phyloP scores from a whole-genome alignment of 2,888 invertebrate species.

The Tenthredo mesomela region DNA sequence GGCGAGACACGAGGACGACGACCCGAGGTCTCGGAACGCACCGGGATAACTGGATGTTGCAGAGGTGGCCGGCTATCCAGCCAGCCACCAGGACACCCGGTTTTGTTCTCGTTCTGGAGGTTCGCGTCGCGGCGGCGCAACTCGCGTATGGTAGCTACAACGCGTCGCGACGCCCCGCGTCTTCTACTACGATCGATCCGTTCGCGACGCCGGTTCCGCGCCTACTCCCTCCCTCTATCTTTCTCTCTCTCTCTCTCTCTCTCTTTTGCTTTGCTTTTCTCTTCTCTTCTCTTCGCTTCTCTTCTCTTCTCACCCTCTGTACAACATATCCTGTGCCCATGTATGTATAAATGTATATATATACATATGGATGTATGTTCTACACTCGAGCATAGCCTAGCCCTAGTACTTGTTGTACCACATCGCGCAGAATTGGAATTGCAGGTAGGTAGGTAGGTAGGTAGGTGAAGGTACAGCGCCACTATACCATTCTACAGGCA shows the following conservation, averaged over 20 bases:
- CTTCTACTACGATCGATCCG: constrained; percentile 63
- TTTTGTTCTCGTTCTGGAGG: constrained; percentile 27
- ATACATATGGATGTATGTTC: neutral
- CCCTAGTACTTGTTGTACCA: constrained; percentile 35
- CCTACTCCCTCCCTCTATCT: constrained; percentile 19
- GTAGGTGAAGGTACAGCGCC: neutral
- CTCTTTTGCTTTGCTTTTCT: neutral
- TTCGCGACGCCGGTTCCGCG: constrained; percentile 56
- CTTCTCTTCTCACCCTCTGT: neutral
- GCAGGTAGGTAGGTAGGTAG: neutral
- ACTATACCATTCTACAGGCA: neutral
- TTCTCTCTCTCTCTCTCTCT: neutral
- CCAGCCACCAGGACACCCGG: constrained; percentile 38
- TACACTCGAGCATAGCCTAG: neutral
- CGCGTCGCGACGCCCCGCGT: constrained; percentile 56
- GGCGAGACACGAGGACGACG: constrained; percentile 17
- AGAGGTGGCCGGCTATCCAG: constrained; percentile 29
- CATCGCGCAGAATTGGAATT: neutral
- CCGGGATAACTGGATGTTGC: constrained; percentile 44
- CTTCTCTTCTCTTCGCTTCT: neutral
- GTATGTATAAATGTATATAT: neutral
- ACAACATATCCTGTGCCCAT: neutral
- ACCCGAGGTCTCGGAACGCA: constrained; percentile 35
- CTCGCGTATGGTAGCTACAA: constrained; percentile 15
- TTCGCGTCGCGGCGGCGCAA: constrained; percentile 51